Evolutionary conservation across 2,797 vertebrate genomes (phyloP), one percentile per base, ranked within the genome.

Genomic region (Acipenser oxyrinchus): DNA sequence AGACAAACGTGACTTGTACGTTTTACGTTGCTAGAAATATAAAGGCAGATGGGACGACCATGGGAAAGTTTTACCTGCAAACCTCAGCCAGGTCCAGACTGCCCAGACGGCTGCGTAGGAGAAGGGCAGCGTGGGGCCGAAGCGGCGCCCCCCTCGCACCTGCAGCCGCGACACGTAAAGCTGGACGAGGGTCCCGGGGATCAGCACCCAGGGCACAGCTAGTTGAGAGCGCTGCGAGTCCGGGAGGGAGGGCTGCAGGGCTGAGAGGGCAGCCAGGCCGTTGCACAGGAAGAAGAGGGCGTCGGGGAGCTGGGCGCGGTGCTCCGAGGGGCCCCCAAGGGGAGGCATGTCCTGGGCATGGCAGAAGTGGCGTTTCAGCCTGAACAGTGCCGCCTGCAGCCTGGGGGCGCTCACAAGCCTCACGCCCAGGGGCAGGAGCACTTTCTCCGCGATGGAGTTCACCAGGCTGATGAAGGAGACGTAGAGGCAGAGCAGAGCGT

Each of bases 361-460:
- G 60, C 53, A 23, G 53, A 69, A 9, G 66, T 49, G 64, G 15
- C 66, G 66, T 51, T 69, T 70, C 18, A 72, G 48, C 15, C 67
- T 64, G 15, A 70, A 70, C 55, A 75, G 69, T 59, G 62, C 62
- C 52, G 57, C 65, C 64, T 72, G 71, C 66, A 69, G 49, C 59
- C 66, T 66, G 49, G 15, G 37, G 12, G 73, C 9, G 6, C 62
- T 59, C 11, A 75, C 61, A 10, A 69, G 60, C 51, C 67, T 48
- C 6, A 62, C 68, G 10, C 73, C 73, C 11, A 69, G 57, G 4
- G 73, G 69, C 51, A 75, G 70, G 18, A 75, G 57, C 48, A 63
- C 62, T 66, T 75, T 75, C 62, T 75, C 73, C 3, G 73, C 73
- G 49, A 75, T 75, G 15, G 73, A 75, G 73, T 75, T 75, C 48